Evolutionary conservation across 2,888 invertebrate species (phyloP).

Genomic region (Anthoptus insignis): DNA sequence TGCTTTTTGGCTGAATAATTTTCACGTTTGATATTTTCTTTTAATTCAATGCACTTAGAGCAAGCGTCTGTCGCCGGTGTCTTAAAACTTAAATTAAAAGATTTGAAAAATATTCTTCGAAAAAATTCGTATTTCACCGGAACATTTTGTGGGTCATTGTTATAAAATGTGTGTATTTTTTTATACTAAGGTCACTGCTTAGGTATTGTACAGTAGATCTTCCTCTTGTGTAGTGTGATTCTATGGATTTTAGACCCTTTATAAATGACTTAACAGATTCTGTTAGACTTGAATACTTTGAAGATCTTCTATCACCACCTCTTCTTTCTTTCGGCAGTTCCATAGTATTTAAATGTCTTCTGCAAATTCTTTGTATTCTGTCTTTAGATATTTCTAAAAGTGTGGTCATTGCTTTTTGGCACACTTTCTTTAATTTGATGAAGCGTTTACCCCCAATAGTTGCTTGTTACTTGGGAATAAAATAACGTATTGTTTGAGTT

Average conservation of each 20-base stretch:
- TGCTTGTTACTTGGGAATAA: constrained; percentile 41
- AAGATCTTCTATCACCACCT: constrained; percentile 29
- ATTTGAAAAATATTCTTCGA: constrained; percentile 23
- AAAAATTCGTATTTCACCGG: constrained; percentile 9
- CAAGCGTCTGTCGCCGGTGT: constrained; percentile 39
- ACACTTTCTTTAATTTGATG: constrained; percentile 40
- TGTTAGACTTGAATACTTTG: background rate
- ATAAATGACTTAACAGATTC: constrained; percentile 9
- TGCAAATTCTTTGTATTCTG: constrained; percentile 48
- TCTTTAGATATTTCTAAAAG: constrained; percentile 45
- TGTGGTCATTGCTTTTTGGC: constrained; percentile 40
- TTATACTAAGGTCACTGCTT: constrained; percentile 28
- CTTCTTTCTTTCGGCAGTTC: constrained; percentile 43
- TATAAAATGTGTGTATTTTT: constrained; percentile 25
- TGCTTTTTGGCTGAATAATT: constrained; percentile 41
- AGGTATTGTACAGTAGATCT: constrained; percentile 19
- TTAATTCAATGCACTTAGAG: too few species aligned
- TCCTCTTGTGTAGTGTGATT: too few species aligned
- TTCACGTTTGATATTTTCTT: constrained; percentile 49
- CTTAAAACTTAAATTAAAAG: constrained; percentile 26
- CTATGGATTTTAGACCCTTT: constrained; percentile 9
- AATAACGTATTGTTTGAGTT: constrained; percentile 45
- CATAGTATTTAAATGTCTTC: constrained; percentile 44
- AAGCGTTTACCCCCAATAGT: constrained; percentile 10
- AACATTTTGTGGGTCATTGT: constrained; percentile 22